These are phyloP conservation scores for Melanostoma mellinum DNA, from an alignment of 2,888 invertebrate species.

Conservation along the genomic window DNA sequence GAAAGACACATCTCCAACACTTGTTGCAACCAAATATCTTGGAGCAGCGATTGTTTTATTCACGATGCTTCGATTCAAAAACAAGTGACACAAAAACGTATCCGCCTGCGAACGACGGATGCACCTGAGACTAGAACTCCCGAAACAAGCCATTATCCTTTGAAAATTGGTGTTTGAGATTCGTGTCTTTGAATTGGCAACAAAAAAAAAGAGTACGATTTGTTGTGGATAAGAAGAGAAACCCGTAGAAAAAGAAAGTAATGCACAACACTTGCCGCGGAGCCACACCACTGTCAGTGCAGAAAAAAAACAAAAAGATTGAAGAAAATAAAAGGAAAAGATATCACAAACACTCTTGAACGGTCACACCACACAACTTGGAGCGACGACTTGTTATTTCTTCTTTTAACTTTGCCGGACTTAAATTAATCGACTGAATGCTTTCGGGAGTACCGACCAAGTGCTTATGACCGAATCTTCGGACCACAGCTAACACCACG, in stretches of 20 bases:
- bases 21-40: conserved; percentile 1
- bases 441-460: conserved; percentile 67
- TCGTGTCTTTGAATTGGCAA: background rate
- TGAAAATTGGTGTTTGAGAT: background rate
- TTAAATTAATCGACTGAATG: conserved; percentile 64
- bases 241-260: conserved; percentile 55
- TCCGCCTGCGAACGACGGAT: conserved; percentile 78
- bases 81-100: conserved; percentile 77
- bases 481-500: conserved; percentile 58
- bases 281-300: conserved; percentile 43
- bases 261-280: conserved; percentile 54
- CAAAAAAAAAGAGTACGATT: background rate
- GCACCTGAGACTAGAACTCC: conserved; percentile 79
- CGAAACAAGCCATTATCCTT: conserved; percentile 79
- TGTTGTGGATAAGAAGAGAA: background rate
- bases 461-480: conserved; percentile 64
- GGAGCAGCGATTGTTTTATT: conserved; percentile 50
- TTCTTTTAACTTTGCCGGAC: conserved; percentile 52
- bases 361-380: conserved; percentile 40
- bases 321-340: too few species aligned
- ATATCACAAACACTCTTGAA: background rate
- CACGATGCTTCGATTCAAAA: conserved; percentile 75
- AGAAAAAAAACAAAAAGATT: conserved; percentile 35
- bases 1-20: conserved; percentile 39
- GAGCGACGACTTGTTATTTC: conserved; percentile 30